Percentiles rank a stretch among this genome's conserved stretches.
These are phyloP conservation scores for Tetheella fluctuosa DNA, from an alignment of 2,888 invertebrate species.

Conservation along the genomic window DNA sequence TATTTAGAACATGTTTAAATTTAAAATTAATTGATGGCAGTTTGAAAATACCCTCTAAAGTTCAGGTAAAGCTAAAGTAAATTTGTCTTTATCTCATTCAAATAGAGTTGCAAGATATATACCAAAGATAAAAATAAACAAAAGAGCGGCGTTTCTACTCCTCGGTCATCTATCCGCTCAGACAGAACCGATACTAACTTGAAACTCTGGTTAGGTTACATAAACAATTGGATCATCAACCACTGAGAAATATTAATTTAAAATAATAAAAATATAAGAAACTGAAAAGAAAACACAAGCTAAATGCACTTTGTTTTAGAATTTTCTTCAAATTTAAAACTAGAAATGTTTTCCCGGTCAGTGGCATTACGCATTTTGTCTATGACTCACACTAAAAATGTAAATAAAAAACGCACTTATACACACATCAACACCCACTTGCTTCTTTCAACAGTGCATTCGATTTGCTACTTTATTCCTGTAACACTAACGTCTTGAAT, in stretches of 20 bases:
- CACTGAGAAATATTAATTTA: no score
- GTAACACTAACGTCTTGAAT: not conserved
- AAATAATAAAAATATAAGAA: not conserved
- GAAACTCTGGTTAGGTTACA: no score
- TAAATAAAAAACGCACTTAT: constrained; percentile 40
- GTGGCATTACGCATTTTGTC: constrained; percentile 28
- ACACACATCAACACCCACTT: constrained; percentile 22
- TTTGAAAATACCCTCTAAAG: no score
- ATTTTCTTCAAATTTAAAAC: constrained; percentile 23
- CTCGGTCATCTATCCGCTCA: no score
- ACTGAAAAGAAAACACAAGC: not conserved
- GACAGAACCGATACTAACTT: no score
- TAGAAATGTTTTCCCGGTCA: constrained; percentile 29
- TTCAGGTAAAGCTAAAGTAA: no score
- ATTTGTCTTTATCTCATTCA: no score
- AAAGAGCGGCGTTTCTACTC: no score
- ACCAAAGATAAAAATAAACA: no score
- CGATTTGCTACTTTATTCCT: constrained; percentile 3
- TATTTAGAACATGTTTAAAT: no score
- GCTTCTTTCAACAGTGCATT: constrained; percentile 14
- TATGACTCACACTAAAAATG: constrained; percentile 33
- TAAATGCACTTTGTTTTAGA: not conserved
- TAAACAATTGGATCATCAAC: no score
- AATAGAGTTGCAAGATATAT: no score
- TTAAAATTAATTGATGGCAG: not conserved